A percentile compares a stretch with the other conserved stretches of the same genome.
These are phyloP conservation scores for Steromphala cineraria DNA, from an alignment of 2,888 invertebrate genomes.

Conservation along the genomic window DNA sequence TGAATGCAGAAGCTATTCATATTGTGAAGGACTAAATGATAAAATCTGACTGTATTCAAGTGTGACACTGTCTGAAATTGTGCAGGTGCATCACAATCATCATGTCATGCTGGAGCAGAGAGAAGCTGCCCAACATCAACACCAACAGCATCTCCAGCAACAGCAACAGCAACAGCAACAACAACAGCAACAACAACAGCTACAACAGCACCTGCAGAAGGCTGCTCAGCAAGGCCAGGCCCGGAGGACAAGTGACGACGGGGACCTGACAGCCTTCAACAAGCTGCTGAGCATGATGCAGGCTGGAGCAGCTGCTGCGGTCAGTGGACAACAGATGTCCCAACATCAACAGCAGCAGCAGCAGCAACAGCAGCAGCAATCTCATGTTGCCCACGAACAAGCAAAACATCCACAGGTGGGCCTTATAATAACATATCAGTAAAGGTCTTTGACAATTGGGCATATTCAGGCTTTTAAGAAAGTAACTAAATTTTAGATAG, in stretches of 20 bases:
- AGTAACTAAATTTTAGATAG: no score
- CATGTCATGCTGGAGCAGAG: no score
- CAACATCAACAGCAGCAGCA: conserved; percentile 37
- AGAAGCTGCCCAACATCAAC: no score
- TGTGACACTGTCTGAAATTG: no score
- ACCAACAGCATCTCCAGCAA: no score
- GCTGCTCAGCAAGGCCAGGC: background rate
- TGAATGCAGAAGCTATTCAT: no score
- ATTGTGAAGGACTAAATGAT: no score
- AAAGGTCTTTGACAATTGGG: no score
- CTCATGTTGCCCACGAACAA: background rate
- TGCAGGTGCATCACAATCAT: no score
- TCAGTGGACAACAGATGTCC: conserved; percentile 32
- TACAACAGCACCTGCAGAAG: background rate
- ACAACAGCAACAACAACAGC: no score
- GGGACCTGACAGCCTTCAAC: conserved; percentile 73
- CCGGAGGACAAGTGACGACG: conserved; percentile 38
- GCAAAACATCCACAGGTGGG: conserved; percentile 32
- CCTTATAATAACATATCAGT: background rate
- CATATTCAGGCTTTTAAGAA: no score
- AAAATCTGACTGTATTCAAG: no score
- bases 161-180: background rate
- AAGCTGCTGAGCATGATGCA: conserved; percentile 72
- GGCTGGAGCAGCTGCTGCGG: conserved; percentile 62
- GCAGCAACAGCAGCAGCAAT: background rate